Base-by-base conservation (phyloP, 2,797 vertebrate species). In the Tiaroga cobitis region DNA sequence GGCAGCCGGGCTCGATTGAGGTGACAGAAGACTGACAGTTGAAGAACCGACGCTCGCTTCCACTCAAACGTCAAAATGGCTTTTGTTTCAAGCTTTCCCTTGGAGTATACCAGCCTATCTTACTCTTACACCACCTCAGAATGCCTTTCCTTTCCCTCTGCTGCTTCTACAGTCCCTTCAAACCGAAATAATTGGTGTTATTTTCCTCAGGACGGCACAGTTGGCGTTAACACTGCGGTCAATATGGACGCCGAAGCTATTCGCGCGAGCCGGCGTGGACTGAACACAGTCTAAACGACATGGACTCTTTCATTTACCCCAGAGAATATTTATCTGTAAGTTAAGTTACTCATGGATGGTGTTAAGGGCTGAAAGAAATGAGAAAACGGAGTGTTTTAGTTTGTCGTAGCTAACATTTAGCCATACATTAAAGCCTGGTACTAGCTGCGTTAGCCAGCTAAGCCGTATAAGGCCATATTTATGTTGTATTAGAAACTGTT, bases 1-100 rank as follows among this genome's bases (percentile, higher is more conserved):
- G 76, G 68, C 67, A 51, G 34, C 26, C 29, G 49, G 19, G 49
- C 76, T 73, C 43, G 84, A 65, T 24, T 51, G 68, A 39, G 43
- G 54, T 37, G 76, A 80, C 83, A 18, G 21, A 26, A 39, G 69
- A 80, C 69, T 54, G 77, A 67, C 84, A 74, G 77, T 49, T 73
- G 84, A 85, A 73, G 76, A 73, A 39, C 43, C 24, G 10, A 74
- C 34, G 8, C 54, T 80, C 29, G 56, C 43, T 67, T 74, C 77
- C 32, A 1, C 49, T 34, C 15, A 41, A 18, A 61, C 59, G 32
- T 34, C 37, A 92, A 81, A 65, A 95, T 95, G 95, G 93, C 93
- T 85, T 81, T 49, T 69, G 37, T 81, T 6, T 90, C 79, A 0
- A 82, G 79, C 7, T 88, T 83, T 34, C 16, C 56, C 16, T 24